Evolutionary conservation across 2,888 invertebrate genomes (phyloP).

Genomic region (Rhingia campestris): DNA sequence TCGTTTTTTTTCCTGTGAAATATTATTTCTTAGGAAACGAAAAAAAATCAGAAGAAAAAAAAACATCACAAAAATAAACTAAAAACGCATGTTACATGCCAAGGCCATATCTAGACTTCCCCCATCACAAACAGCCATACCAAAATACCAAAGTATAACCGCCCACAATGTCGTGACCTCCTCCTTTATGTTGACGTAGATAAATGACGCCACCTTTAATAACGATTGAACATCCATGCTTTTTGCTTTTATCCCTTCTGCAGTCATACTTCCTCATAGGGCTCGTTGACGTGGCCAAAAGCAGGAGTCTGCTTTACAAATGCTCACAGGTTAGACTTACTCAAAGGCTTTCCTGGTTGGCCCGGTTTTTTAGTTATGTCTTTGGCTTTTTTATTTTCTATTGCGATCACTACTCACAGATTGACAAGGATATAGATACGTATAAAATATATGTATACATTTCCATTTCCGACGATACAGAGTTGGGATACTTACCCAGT

Average conservation of each 20-base stretch:
- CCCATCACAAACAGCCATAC: constrained; percentile 17
- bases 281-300: constrained; percentile 33
- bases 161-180: constrained; percentile 61
- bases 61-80: constrained; percentile 55
- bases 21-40: constrained; percentile 44
- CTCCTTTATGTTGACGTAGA: constrained; percentile 66
- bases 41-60: constrained; percentile 21
- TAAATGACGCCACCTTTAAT: constrained; percentile 69
- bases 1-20: constrained; percentile 15
- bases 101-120: constrained; percentile 51
- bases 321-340: constrained; percentile 33
- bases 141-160: constrained; percentile 19
- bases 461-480: constrained; percentile 56
- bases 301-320: constrained; percentile 23
- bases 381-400: constrained; percentile 23
- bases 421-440: neutral
- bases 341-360: constrained; percentile 13
- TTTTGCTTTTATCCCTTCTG: constrained; percentile 31
- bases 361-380: constrained; percentile 13
- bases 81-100: constrained; percentile 68
- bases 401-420: constrained; percentile 7
- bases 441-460: constrained; percentile 27
- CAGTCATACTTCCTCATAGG: constrained; percentile 33
- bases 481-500: constrained; percentile 39
- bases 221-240: constrained; percentile 63